Evolutionary conservation across 2,797 vertebrate species (phyloP).

Genomic region (Epinephelus coioides): DNA sequence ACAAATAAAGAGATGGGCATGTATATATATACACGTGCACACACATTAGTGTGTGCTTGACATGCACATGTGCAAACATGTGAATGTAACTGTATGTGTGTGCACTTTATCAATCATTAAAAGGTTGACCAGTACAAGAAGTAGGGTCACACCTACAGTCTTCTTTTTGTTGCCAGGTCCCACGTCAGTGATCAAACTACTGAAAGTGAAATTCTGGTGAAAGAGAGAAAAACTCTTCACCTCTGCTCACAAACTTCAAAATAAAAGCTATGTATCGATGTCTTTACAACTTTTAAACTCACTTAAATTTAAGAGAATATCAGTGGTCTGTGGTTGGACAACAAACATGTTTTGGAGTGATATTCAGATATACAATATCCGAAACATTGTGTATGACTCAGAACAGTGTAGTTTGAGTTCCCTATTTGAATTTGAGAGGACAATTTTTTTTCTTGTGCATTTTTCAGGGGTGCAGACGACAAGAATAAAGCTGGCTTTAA

Average conservation of each 20-base stretch:
- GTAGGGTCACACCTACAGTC: too few relatives aligned
- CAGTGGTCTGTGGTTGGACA: not conserved
- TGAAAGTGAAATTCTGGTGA: not conserved
- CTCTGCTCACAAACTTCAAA: not conserved
- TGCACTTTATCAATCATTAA: slow-evolving; percentile 9
- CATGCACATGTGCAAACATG: not conserved
- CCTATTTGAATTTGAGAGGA: not conserved
- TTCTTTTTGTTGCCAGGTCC: not conserved
- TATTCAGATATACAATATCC: too few relatives aligned
- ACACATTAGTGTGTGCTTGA: not conserved
- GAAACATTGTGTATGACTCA: not conserved
- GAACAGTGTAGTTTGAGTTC: not conserved
- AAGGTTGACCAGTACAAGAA: not conserved
- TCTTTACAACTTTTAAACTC: not conserved
- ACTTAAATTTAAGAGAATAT: not conserved
- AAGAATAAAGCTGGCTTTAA: not conserved
- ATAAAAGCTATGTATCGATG: not conserved
- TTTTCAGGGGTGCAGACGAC: not conserved
- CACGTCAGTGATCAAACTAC: not conserved
- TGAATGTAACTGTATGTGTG: not conserved
- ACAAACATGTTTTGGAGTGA: not conserved
- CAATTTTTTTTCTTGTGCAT: not conserved
- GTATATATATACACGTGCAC: slow-evolving; percentile 6
- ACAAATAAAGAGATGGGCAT: slow-evolving; percentile 53
- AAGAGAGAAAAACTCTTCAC: not conserved